Conservation (phyloP, 2,888 invertebrate genomes). For the Acronicta psi region DNA sequence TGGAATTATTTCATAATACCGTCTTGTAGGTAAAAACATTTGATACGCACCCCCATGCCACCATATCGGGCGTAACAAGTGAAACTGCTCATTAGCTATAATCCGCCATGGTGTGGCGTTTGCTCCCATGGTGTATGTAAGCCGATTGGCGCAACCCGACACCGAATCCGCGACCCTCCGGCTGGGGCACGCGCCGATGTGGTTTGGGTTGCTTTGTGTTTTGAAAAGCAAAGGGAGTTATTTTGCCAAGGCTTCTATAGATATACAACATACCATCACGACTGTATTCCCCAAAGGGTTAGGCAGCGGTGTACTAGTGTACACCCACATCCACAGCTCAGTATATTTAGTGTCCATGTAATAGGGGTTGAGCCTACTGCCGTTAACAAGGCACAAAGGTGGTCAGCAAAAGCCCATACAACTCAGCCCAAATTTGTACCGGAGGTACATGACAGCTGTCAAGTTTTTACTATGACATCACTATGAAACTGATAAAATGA, state of each 20-base stretch:
- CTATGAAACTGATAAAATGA: no score
- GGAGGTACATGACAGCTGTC: no score
- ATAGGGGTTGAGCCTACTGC: no score
- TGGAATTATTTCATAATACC: neutral
- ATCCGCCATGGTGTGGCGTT: constrained; percentile 72
- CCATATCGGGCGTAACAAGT: constrained; percentile 53
- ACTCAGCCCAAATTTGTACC: no score
- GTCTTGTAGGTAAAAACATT: constrained; percentile 32
- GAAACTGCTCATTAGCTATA: constrained; percentile 77
- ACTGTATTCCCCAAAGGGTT: no score
- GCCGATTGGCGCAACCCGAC: constrained; percentile 84
- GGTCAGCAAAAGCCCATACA: no score
- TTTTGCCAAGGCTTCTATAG: neutral
- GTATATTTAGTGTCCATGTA: no score
- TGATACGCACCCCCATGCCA: constrained; percentile 21
- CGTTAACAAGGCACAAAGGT: no score
- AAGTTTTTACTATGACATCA: no score
- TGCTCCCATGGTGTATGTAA: constrained; percentile 80
- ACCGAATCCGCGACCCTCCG: constrained; percentile 76
- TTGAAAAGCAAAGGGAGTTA: constrained; percentile 18
- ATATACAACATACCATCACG: no score
- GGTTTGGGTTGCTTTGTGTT: constrained; percentile 52
- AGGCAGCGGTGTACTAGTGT: no score
- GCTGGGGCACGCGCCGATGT: constrained; percentile 63
- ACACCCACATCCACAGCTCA: no score